These are phyloP conservation scores for Hypanus sabinus DNA, from an alignment of 2,113 vertebrate species.

Conservation along the genomic window DNA sequence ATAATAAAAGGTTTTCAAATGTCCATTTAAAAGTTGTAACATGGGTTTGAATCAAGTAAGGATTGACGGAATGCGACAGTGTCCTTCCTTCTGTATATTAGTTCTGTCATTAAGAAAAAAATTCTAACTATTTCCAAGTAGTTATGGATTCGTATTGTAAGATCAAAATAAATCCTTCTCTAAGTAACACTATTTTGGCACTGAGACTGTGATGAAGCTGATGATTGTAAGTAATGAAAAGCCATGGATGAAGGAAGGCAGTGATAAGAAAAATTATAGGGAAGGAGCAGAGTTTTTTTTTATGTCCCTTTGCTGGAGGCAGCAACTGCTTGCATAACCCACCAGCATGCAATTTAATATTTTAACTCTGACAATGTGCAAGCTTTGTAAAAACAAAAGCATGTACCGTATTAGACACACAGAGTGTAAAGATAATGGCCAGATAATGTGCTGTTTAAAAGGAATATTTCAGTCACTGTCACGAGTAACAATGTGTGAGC, in stretches of 20 bases:
- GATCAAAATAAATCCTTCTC: not conserved
- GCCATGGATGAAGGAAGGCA: not conserved
- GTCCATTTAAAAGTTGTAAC: not conserved
- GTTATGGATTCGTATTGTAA: not conserved
- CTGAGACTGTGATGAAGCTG: not conserved
- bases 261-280: too few species aligned
- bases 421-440: not conserved
- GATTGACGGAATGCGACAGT: too few species aligned
- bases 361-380: too few species aligned
- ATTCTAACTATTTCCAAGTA: not conserved
- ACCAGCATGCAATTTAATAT: too few species aligned
- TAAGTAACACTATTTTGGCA: not conserved
- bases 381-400: too few species aligned
- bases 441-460: not conserved
- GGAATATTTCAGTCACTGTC: constrained; percentile 3
- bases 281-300: too few species aligned
- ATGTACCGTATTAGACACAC: too few species aligned
- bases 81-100: not conserved
- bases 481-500: not conserved
- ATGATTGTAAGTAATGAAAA: not conserved
- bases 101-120: not conserved
- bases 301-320: too few species aligned
- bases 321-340: too few species aligned
- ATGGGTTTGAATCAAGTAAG: too few species aligned
- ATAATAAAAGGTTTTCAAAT: not conserved